Percentiles rank a stretch among this genome's conserved stretches.
These are phyloP conservation scores for Eleutherodactylus coqui DNA, from an alignment of 2,797 vertebrate species.

Conservation along the genomic window DNA sequence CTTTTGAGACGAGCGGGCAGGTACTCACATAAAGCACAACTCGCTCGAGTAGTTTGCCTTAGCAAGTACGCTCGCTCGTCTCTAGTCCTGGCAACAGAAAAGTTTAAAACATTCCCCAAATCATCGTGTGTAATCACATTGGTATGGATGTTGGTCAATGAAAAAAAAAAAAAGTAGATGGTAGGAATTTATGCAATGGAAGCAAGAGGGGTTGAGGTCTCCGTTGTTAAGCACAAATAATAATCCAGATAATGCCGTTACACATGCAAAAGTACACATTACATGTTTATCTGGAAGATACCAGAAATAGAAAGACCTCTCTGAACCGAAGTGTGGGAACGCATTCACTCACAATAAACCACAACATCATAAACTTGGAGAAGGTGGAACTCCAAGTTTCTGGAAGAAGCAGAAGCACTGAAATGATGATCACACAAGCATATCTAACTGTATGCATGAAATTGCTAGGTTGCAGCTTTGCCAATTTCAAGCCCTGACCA, in stretches of 20 bases:
- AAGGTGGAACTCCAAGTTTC: neutral
- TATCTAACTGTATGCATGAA: neutral
- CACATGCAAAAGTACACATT: neutral
- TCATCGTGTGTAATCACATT: no score
- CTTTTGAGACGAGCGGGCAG: no score
- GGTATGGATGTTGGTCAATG: neutral
- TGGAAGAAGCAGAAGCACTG: neutral
- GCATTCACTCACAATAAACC: neutral
- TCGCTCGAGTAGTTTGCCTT: no score
- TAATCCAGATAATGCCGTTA: neutral
- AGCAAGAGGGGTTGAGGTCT: neutral
- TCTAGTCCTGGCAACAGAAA: no score
- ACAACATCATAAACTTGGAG: slow-evolving; percentile 5
- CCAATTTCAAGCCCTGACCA: slow-evolving; percentile 94
- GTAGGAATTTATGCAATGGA: neutral
- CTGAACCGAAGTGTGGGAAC: neutral
- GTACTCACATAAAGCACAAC: no score
- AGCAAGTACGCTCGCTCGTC: no score
- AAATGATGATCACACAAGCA: neutral
- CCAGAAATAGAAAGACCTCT: neutral
- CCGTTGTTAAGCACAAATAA: neutral
- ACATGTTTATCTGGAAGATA: neutral
- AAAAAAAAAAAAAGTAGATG: neutral
- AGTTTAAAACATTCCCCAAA: no score
- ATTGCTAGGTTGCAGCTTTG: slow-evolving; percentile 72